phyloP scores from a whole-genome alignment of 2,797 vertebrate genomes.

The Iguana delicatissima region DNA sequence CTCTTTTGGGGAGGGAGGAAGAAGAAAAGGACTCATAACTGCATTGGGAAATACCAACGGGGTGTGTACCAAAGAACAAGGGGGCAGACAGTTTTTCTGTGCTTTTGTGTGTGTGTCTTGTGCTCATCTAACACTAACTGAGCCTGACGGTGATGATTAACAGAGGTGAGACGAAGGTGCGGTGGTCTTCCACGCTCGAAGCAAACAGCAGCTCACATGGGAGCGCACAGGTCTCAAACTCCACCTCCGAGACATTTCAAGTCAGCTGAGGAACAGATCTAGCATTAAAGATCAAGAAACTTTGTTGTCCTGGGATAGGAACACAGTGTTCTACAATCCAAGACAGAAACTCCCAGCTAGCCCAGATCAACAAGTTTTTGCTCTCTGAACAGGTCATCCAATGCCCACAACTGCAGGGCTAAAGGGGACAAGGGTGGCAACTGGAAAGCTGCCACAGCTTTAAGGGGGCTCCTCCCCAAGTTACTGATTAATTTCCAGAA shows the following conservation, averaged over 20 bases:
- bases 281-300: background rate
- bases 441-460: no score
- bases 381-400: background rate
- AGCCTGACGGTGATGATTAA: background rate
- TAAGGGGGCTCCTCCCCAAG: background rate
- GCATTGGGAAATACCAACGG: background rate
- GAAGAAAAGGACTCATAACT: background rate
- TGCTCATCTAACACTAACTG: background rate
- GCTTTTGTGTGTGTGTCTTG: background rate
- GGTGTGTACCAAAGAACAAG: background rate
- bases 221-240: background rate
- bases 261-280: background rate
- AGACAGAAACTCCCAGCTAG: background rate
- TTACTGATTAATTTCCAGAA: slow-evolving; percentile 7
- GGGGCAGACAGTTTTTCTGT: background rate
- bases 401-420: background rate
- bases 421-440: background rate
- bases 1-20: no score
- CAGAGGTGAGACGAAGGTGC: background rate
- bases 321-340: background rate
- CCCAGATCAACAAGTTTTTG: background rate
- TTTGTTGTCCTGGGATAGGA: background rate
- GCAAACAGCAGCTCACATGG: background rate
- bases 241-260: background rate
- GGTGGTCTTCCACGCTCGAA: background rate